Evolutionary conservation across 1,140 invertebrate genomes (phyloP).

Genomic region (Panulirus ornatus): DNA sequence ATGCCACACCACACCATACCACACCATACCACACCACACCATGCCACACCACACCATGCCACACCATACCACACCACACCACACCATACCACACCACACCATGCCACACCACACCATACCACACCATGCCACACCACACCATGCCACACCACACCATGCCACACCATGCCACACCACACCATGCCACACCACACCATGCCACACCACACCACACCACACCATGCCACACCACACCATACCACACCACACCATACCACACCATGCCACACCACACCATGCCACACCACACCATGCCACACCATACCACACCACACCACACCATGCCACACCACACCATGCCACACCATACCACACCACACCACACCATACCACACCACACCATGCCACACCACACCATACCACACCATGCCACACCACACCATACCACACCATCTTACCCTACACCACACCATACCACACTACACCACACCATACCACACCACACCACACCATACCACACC

Average conservation of each 20-base stretch:
- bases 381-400: not conserved
- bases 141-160: not conserved
- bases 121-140: not conserved
- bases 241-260: constrained; percentile 3
- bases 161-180: not conserved
- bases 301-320: not conserved
- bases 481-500: no score
- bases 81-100: not conserved
- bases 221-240: not conserved
- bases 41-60: no score
- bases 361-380: not conserved
- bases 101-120: constrained; percentile 16
- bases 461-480: no score
- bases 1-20: constrained; percentile 16
- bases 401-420: not conserved
- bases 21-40: not conserved
- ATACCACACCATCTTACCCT: no score
- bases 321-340: not conserved
- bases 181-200: no score
- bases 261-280: not conserved
- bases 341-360: constrained; percentile 13
- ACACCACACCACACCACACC: not conserved
- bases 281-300: constrained; percentile 5
- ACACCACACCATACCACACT: no score
- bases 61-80: not conserved